phyloP scores from a whole-genome alignment of 1,140 invertebrate genomes.

The Heterodera schachtii region DNA sequence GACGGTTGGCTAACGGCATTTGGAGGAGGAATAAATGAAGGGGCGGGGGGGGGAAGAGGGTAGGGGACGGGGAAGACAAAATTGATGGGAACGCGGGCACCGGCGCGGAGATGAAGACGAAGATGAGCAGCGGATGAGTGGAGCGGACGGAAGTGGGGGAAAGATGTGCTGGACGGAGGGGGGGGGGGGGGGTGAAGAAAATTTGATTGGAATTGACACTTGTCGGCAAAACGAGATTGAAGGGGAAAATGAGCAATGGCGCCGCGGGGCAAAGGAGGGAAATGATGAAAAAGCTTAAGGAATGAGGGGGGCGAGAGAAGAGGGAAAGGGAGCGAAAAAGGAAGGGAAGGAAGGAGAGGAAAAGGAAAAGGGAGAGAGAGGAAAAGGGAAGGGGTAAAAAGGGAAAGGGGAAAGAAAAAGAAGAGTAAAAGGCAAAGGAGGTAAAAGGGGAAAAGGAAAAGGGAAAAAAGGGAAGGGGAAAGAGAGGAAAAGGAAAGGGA shows the following conservation, averaged over 20 bases:
- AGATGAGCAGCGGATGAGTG: not conserved
- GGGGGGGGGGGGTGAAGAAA: not conserved
- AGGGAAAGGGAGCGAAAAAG: too few relatives aligned
- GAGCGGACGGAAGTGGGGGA: not conserved
- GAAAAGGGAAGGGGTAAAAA: not conserved
- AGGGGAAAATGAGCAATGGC: not conserved
- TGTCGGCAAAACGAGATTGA: not conserved
- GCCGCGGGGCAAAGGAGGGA: too few relatives aligned
- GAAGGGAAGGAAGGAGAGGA: too few relatives aligned
- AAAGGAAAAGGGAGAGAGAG: too few relatives aligned
- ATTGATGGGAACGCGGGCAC: not conserved
- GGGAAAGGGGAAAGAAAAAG: not conserved
- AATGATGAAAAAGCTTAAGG: too few relatives aligned
- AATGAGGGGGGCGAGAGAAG: too few relatives aligned
- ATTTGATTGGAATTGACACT: constrained; percentile 1
- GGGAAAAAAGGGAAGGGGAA: not conserved
- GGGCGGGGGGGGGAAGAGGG: not conserved
- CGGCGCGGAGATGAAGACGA: not conserved
- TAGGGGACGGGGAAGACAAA: not conserved
- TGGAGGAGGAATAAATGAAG: constrained; percentile 1
- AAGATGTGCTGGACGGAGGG: not conserved
- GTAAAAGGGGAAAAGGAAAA: not conserved
- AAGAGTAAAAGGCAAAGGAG: too few relatives aligned
- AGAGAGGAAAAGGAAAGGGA: not conserved
- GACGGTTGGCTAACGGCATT: not conserved